Conservation (phyloP, 2,888 invertebrate genomes). For the Drymonia ruficornis region DNA sequence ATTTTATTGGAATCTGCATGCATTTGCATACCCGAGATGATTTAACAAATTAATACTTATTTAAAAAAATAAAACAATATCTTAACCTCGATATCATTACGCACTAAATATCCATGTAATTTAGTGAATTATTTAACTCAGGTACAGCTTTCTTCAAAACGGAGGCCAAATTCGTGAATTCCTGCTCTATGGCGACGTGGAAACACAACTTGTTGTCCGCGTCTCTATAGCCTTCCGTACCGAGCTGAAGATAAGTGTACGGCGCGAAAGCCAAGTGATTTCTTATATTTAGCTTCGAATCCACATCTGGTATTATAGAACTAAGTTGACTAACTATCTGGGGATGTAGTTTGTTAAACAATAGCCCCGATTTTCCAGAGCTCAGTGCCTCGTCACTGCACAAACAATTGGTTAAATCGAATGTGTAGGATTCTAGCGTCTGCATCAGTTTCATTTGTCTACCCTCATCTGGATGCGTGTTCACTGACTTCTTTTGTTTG, state of each 20-base stretch:
- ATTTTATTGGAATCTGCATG: background rate
- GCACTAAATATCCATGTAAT: background rate
- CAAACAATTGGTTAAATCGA: slow-evolving; percentile 68
- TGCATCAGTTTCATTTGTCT: slow-evolving; percentile 46
- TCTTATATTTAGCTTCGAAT: slow-evolving; percentile 60
- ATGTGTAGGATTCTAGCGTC: slow-evolving; percentile 54
- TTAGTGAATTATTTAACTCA: slow-evolving; percentile 41
- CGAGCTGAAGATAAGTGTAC: slow-evolving; percentile 56
- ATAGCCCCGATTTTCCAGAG: slow-evolving; percentile 50
- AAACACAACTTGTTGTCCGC: slow-evolving; percentile 60
- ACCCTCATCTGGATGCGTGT: slow-evolving; percentile 40
- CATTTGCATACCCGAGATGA: too few relatives aligned
- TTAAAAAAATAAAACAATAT: too few relatives aligned
- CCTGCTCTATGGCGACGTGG: slow-evolving; percentile 49
- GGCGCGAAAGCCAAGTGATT: slow-evolving; percentile 71
- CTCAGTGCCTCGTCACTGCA: slow-evolving; percentile 59
- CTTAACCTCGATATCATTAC: background rate
- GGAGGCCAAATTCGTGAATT: slow-evolving; percentile 52
- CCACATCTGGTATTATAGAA: slow-evolving; percentile 57
- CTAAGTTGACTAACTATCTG: slow-evolving; percentile 58
- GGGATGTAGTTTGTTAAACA: slow-evolving; percentile 62
- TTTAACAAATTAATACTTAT: too few relatives aligned
- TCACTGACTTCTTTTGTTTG: slow-evolving; percentile 41
- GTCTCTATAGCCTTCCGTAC: slow-evolving; percentile 43
- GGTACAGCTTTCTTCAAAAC: slow-evolving; percentile 58